Conservation (phyloP, 1,140 invertebrate genomes). For the Atta texana region DNA sequence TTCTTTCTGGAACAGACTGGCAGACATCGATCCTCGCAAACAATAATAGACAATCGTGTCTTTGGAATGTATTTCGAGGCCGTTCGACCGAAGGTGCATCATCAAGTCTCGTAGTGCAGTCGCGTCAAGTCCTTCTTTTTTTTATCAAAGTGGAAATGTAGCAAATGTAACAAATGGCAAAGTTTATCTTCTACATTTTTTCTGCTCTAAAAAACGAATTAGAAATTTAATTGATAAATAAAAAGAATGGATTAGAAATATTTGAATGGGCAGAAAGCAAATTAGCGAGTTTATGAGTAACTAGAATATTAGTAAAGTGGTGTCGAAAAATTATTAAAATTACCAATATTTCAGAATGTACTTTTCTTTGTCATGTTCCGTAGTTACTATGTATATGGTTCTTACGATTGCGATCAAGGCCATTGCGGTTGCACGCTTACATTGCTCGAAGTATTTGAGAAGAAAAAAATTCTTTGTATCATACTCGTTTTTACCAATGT, state of each 20-base stretch:
- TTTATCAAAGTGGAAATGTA: background rate
- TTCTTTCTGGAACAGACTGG: conserved; percentile 4
- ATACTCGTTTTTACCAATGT: too few relatives aligned
- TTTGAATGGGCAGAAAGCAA: background rate
- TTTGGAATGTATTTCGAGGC: conserved; percentile 46
- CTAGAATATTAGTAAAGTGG: background rate
- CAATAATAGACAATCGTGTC: conserved; percentile 39
- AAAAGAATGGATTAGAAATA: background rate
- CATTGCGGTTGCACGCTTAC: background rate
- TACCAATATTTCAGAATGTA: background rate
- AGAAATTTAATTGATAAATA: background rate
- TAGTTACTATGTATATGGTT: background rate
- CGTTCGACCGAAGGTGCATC: conserved; percentile 7
- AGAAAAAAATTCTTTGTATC: background rate
- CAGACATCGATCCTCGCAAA: conserved; percentile 20
- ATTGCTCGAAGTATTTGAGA: background rate
- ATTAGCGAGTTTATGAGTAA: background rate
- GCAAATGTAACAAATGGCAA: background rate
- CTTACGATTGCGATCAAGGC: background rate
- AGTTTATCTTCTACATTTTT: background rate
- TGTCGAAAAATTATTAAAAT: background rate
- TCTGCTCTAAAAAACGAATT: background rate
- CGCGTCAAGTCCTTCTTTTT: background rate
- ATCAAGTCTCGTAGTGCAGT: background rate
- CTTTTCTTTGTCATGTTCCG: background rate